Percentiles rank a stretch among this genome's conserved stretches.
Evolutionary conservation across 1,140 invertebrate species (phyloP).

Genomic region (Drosophila orena): DNA sequence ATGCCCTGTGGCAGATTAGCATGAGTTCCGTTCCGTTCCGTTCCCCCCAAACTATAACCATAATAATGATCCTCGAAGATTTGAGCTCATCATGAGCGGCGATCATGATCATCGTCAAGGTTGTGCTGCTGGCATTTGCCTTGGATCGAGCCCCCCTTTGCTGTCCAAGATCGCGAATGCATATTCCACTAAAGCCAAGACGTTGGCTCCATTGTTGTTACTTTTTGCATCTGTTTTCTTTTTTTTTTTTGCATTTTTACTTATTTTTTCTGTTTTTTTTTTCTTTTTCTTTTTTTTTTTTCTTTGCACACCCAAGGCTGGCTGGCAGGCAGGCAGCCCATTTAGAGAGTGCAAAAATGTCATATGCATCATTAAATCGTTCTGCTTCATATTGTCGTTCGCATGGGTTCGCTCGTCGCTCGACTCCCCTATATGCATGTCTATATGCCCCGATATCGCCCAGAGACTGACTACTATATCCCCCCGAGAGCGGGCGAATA

Average conservation of each 20-base stretch:
- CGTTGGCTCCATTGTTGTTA: conserved; percentile 58
- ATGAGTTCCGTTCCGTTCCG: conserved; percentile 21
- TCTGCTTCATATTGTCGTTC: conserved; percentile 83
- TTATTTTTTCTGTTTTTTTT: conserved; percentile 7
- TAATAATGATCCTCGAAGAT: conserved; percentile 23
- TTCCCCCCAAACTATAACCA: conserved; percentile 19
- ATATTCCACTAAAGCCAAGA: conserved; percentile 54
- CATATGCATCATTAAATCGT: conserved; percentile 84
- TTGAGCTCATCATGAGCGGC: conserved; percentile 8
- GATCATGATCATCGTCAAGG: conserved; percentile 64
- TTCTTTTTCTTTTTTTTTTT: conserved; percentile 17
- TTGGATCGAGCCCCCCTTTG: conserved; percentile 39
- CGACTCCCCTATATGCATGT: not conserved
- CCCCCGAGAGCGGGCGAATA: conserved; percentile 40
- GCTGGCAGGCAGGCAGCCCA: conserved; percentile 56
- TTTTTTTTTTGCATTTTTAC: conserved; percentile 2
- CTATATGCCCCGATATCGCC: not conserved
- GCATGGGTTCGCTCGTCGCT: conserved; percentile 41
- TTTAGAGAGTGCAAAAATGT: conserved; percentile 84
- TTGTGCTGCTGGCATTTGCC: conserved; percentile 68
- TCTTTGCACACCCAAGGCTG: conserved; percentile 50
- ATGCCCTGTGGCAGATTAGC: conserved; percentile 27
- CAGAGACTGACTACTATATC: conserved; percentile 13
- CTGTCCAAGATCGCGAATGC: conserved; percentile 31
- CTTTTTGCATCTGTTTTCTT: conserved; percentile 7